These are phyloP conservation scores for Volucella inanis DNA, from an alignment of 2,888 invertebrate genomes.

Conservation along the genomic window DNA sequence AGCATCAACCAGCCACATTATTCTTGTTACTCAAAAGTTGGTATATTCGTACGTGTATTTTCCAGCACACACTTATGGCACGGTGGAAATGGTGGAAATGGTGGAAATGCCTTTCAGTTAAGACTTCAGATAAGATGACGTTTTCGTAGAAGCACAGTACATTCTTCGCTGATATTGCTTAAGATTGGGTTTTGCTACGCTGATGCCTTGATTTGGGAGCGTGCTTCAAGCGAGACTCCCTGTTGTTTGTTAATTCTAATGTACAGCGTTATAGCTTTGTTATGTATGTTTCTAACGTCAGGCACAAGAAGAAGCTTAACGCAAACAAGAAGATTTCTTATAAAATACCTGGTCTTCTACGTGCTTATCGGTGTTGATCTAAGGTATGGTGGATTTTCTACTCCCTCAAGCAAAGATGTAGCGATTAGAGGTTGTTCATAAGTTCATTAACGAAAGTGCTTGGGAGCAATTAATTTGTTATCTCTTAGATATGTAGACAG, in stretches of 20 bases:
- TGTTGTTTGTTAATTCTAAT: conserved; percentile 14
- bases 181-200: conserved; percentile 19
- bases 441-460: conserved; percentile 42
- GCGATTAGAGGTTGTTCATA: conserved; percentile 17
- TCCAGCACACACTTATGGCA: background rate
- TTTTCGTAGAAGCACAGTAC: conserved; percentile 14
- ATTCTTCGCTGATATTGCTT: conserved; percentile 26
- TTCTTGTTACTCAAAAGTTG: conserved; percentile 55
- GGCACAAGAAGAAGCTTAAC: background rate
- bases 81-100: background rate
- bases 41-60: background rate
- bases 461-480: conserved; percentile 33
- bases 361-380: conserved; percentile 7
- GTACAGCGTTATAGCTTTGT: background rate
- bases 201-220: conserved; percentile 30
- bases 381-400: background rate
- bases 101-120: conserved; percentile 43
- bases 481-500: too few species aligned
- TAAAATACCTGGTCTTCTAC: background rate
- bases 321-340: background rate
- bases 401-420: background rate
- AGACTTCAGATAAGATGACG: conserved; percentile 1
- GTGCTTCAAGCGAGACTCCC: conserved; percentile 2
- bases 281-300: background rate
- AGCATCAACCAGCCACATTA: conserved; percentile 57